These are phyloP conservation scores for Acipenser transmontanus DNA, from an alignment of 2,797 vertebrate species.

Conservation along the genomic window DNA sequence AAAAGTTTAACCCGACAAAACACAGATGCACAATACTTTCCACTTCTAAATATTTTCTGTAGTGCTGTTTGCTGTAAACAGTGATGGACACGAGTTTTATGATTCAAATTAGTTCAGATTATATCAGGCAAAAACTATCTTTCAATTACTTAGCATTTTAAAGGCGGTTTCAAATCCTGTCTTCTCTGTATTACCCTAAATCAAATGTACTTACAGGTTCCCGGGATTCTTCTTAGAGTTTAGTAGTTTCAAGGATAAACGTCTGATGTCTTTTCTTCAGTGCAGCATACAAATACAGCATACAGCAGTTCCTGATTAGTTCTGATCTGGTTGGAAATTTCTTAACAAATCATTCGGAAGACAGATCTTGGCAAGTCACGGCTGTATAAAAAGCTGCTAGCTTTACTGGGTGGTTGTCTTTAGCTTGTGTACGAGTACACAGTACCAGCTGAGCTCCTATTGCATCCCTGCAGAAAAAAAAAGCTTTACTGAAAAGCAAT, in stretches of 20 bases:
- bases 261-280: slow-evolving; percentile 72
- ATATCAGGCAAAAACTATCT: slow-evolving; percentile 52
- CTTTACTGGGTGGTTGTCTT: slow-evolving; percentile 70
- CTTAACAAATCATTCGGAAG: slow-evolving; percentile 61
- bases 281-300: slow-evolving; percentile 52
- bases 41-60: too few species aligned
- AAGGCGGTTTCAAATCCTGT: slow-evolving; percentile 42
- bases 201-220: slow-evolving; percentile 89
- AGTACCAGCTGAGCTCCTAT: slow-evolving; percentile 68
- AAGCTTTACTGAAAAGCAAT: slow-evolving; percentile 74
- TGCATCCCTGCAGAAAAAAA: slow-evolving; percentile 74
- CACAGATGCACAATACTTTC: too few species aligned
- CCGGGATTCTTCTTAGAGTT: slow-evolving; percentile 91
- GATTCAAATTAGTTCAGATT: slow-evolving; percentile 32
- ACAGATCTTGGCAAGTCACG: slow-evolving; percentile 69
- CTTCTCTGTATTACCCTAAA: slow-evolving; percentile 60
- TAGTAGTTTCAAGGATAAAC: slow-evolving; percentile 96
- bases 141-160: slow-evolving; percentile 59
- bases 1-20: too few species aligned
- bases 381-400: slow-evolving; percentile 60
- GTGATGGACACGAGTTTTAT: too few species aligned
- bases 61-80: too few species aligned
- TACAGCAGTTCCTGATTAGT: slow-evolving; percentile 18
- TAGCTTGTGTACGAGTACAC: slow-evolving; percentile 67
- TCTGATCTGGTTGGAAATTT: slow-evolving; percentile 60